phyloP scores from a whole-genome alignment of 2,888 invertebrate genomes.

The Brenthis ino region DNA sequence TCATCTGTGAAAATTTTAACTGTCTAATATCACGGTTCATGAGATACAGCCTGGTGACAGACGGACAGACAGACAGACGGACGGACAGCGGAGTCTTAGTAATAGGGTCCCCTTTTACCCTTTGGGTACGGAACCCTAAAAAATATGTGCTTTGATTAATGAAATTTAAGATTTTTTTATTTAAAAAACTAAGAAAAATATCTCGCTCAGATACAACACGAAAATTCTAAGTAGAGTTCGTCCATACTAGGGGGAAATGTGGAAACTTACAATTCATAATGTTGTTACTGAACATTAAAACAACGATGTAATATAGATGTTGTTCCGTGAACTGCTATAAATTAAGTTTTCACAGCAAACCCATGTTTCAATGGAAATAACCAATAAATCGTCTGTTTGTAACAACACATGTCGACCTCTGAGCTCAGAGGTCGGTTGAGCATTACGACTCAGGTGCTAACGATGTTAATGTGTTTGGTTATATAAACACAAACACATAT shows the following conservation, averaged over 20 bases:
- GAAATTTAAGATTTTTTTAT: too few species aligned
- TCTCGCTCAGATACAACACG: too few species aligned
- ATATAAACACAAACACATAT: conserved; percentile 29
- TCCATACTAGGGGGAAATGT: too few species aligned
- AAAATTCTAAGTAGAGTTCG: too few species aligned
- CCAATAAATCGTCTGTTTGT: conserved; percentile 27
- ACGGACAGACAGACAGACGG: too few species aligned
- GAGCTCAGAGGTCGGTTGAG: conserved; percentile 33
- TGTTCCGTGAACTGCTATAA: conserved; percentile 3
- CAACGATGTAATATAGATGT: conserved; percentile 16
- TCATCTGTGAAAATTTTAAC: too few species aligned
- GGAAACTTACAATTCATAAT: background rate
- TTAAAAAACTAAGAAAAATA: too few species aligned
- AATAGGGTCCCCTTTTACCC: too few species aligned
- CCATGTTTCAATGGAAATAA: conserved; percentile 19
- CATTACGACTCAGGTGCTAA: conserved; percentile 41
- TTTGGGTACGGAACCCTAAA: too few species aligned
- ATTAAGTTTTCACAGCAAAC: conserved; percentile 3
- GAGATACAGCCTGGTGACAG: too few species aligned
- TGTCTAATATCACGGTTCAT: too few species aligned
- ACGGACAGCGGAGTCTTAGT: too few species aligned
- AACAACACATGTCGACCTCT: conserved; percentile 33
- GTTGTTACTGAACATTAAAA: background rate
- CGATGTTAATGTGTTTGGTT: conserved; percentile 38
- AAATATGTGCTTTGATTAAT: background rate